These are phyloP conservation scores for Elymnias hypermnestra DNA, from an alignment of 1,140 invertebrate species.

Conservation along the genomic window DNA sequence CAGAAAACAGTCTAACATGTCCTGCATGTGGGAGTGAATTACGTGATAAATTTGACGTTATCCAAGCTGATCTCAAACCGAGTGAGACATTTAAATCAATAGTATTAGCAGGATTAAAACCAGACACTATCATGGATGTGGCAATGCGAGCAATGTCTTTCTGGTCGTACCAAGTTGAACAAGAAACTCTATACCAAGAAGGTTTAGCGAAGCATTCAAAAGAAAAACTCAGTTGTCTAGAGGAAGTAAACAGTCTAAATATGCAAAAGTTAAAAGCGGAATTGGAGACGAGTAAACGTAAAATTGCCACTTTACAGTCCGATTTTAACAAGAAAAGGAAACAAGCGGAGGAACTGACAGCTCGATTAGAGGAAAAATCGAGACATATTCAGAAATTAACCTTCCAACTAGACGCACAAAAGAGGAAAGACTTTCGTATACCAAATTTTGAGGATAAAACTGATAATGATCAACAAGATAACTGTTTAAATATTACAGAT, in stretches of 20 bases:
- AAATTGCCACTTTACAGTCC: conserved; percentile 56
- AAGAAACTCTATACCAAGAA: conserved; percentile 70
- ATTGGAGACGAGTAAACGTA: conserved; percentile 63
- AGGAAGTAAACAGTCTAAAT: conserved; percentile 65
- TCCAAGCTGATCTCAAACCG: conserved; percentile 73
- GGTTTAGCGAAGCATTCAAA: conserved; percentile 60
- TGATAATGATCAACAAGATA: conserved; percentile 33
- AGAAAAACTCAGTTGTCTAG: conserved; percentile 63
- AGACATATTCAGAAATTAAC: conserved; percentile 68
- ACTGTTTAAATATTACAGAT: conserved; percentile 61
- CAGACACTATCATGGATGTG: conserved; percentile 73
- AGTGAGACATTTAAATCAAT: conserved; percentile 73
- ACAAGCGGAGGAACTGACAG: conserved; percentile 62
- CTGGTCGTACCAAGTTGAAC: conserved; percentile 75
- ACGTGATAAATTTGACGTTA: conserved; percentile 72
- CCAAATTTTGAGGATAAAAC: conserved; percentile 40
- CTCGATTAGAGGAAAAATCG: conserved; percentile 59
- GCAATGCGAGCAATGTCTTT: conserved; percentile 75
- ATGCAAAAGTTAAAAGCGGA: conserved; percentile 67
- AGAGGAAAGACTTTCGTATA: conserved; percentile 56
- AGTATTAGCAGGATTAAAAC: conserved; percentile 71
- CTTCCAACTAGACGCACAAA: conserved; percentile 61
- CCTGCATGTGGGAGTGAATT: conserved; percentile 71
- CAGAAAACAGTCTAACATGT: conserved; percentile 61
- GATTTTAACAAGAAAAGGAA: conserved; percentile 65